Conservation (phyloP, 2,888 invertebrate genomes). For the Gasteruption jaculator region DNA sequence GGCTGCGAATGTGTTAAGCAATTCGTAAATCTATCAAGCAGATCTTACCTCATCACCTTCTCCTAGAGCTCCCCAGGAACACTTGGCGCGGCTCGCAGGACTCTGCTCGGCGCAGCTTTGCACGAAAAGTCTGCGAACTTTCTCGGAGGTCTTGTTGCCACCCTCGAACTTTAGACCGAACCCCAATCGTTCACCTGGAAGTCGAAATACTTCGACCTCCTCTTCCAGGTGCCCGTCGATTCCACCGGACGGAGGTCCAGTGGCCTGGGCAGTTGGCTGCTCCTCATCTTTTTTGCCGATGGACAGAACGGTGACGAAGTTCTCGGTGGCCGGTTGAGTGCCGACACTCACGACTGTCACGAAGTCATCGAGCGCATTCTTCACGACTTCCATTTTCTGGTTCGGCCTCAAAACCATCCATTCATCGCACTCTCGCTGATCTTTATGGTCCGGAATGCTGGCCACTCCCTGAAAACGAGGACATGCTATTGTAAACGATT, state of each 20-base stretch:
- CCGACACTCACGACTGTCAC: constrained; percentile 61
- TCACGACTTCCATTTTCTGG: constrained; percentile 34
- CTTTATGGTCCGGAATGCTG: constrained; percentile 32
- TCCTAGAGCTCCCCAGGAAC: constrained; percentile 78
- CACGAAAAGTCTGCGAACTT: constrained; percentile 77
- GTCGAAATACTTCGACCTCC: constrained; percentile 75
- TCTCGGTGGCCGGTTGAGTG: constrained; percentile 37
- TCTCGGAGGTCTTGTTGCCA: constrained; percentile 76
- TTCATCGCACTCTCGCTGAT: constrained; percentile 32
- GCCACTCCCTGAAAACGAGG: constrained; percentile 39
- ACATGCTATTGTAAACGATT: no score
- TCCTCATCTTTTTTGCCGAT: constrained; percentile 54
- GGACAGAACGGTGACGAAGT: constrained; percentile 61
- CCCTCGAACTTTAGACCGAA: constrained; percentile 91
- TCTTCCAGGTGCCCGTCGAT: constrained; percentile 57
- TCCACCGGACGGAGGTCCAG: constrained; percentile 18
- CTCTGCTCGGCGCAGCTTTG: constrained; percentile 85
- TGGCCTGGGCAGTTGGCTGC: constrained; percentile 3
- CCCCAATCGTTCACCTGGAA: constrained; percentile 86
- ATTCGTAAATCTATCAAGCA: no score
- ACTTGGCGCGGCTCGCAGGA: constrained; percentile 77
- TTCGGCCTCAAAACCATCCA: constrained; percentile 27
- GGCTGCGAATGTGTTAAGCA: no score
- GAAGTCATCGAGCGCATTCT: constrained; percentile 46
- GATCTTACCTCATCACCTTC: constrained; percentile 73